These are phyloP conservation scores for Folsomia manolachei DNA, from an alignment of 2,888 invertebrate genomes.

Conservation along the genomic window DNA sequence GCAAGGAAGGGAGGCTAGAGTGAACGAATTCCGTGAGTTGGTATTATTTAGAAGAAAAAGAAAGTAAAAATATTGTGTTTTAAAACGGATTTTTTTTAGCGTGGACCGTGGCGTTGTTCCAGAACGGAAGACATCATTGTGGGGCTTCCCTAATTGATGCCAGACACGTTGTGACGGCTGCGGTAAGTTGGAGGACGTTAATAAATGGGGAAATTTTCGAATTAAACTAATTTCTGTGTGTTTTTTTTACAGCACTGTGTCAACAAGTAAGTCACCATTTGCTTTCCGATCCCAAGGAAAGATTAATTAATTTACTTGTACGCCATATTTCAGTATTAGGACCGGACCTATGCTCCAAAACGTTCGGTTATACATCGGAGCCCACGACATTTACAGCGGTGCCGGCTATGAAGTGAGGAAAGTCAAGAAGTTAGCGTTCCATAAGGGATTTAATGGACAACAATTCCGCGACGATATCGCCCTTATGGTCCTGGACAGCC, in stretches of 20 bases:
- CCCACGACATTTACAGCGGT: conserved; percentile 68
- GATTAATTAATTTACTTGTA: too few species aligned
- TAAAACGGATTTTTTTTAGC: background rate
- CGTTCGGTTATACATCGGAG: conserved; percentile 74
- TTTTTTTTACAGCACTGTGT: conserved; percentile 11
- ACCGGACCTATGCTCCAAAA: conserved; percentile 83
- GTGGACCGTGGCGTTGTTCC: conserved; percentile 73
- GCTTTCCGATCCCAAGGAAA: background rate
- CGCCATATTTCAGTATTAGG: conserved; percentile 58
- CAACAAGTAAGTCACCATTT: conserved; percentile 61
- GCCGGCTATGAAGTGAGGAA: conserved; percentile 55
- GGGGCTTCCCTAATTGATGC: conserved; percentile 81
- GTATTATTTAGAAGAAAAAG: background rate
- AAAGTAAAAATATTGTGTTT: too few species aligned
- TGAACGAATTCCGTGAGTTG: conserved; percentile 77
- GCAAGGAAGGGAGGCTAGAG: conserved; percentile 76
- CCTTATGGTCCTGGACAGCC: conserved; percentile 61
- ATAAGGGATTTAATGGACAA: conserved; percentile 74
- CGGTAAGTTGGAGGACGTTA: background rate
- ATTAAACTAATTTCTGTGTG: background rate
- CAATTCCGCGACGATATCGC: conserved; percentile 63
- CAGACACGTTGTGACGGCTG: conserved; percentile 44
- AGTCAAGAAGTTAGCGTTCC: conserved; percentile 78
- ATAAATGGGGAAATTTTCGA: conserved; percentile 58
- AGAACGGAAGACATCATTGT: conserved; percentile 81